Base-by-base conservation (phyloP, 2,888 invertebrate species). In the Diarsia brunnea region DNA sequence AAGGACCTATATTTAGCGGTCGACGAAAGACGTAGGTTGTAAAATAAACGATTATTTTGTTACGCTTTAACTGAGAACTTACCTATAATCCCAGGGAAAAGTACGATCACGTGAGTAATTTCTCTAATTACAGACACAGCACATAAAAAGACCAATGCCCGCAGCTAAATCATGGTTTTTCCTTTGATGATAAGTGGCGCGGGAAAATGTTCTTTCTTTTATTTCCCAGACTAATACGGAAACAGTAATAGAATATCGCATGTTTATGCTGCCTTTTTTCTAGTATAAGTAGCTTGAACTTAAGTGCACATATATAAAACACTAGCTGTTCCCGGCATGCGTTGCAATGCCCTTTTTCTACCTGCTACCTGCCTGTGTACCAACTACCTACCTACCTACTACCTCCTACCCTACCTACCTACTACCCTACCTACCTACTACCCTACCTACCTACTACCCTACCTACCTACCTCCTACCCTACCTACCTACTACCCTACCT, bases 141-240 rank as follows among this genome's bases (percentile, higher is more conserved):
- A 51, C 21, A 43, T 65, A 76, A 79, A 82, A 82, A 77, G 27
- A 24, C 31, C 14, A 14, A 27, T 24, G 69, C 82, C 47, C 43
- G 24, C 31, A 53, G 38, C 21, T 49, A 66, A 69, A 67, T 58
- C 63, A 71, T 75, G 47, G 24, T 71, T 79, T 83, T 80, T 78
- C 65, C 78, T 67, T 77, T 75, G 61, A 61, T 61, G 64, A 72
- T 68, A 78, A 83, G 24, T 75, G 68, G 70, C 71, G 71, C 76
- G 79, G 79, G 79, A 87, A 86, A 84, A 79, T 38, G 19, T 61
- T 73, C 27, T 75, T 78, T 64, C 73, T 73, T 66, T 58, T 27
- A 74, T 79, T 82, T 78, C 75, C 27, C 74, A 79, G 79, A 49
- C 67, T 38, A 66, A 67, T 72, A 63, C 75, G 80, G 83, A 83